phyloP scores from a whole-genome alignment of 2,888 invertebrate genomes.

The Andrena fulva region DNA sequence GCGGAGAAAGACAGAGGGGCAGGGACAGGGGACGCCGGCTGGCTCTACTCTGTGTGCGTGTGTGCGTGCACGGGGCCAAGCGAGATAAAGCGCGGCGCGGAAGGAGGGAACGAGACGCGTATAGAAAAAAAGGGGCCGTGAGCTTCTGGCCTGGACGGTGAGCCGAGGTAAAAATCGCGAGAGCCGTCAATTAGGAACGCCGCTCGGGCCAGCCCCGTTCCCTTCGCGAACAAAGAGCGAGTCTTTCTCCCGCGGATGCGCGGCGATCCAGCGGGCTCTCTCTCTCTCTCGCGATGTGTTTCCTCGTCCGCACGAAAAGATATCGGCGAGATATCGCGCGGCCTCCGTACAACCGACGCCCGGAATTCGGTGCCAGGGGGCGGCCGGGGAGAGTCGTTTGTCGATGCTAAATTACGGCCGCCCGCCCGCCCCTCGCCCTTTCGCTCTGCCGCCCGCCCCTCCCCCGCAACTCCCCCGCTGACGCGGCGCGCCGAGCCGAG shows the following conservation, averaged over 20 bases:
- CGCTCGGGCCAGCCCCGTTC: constrained; percentile 61
- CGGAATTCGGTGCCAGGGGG: constrained; percentile 47
- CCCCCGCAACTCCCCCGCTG: background rate
- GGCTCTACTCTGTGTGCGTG: background rate
- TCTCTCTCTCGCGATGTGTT: constrained; percentile 47
- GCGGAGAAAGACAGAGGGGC: constrained; percentile 85
- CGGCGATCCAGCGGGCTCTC: background rate
- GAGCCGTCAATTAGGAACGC: constrained; percentile 82
- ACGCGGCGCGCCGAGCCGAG: background rate
- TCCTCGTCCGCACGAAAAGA: constrained; percentile 39
- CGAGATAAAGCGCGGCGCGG: constrained; percentile 85
- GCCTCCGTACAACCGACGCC: constrained; percentile 27
- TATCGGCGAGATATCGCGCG: constrained; percentile 53
- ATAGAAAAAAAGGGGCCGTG: constrained; percentile 72
- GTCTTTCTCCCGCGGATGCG: constrained; percentile 39
- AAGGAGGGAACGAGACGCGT: constrained; percentile 80
- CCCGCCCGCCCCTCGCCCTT: background rate
- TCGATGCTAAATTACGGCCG: constrained; percentile 42
- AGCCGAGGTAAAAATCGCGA: constrained; percentile 79
- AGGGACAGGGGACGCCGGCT: constrained; percentile 84
- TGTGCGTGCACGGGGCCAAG: constrained; percentile 59
- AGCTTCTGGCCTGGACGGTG: constrained; percentile 76
- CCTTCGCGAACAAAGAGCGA: constrained; percentile 70
- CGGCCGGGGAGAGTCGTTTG: constrained; percentile 39
- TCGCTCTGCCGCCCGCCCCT: background rate